Base-by-base conservation (phyloP, 37 sponge, comb jelly and placozoan species). In the Hormiphora californensis region DNA sequence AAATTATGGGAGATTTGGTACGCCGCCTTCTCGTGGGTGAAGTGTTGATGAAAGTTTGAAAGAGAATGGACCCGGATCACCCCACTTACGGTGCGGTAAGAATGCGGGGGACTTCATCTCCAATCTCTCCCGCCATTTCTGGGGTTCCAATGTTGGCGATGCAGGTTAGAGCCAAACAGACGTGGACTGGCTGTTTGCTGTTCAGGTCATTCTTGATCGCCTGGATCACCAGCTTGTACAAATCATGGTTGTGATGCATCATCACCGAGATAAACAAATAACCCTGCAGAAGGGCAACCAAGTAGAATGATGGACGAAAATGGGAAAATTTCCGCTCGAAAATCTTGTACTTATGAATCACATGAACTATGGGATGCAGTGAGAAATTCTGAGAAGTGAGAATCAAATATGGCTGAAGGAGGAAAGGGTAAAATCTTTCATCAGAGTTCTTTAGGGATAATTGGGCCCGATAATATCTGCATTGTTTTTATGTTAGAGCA, bases 211-310 rank as follows among this genome's bases (percentile, higher is more conserved):
- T 88, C 12, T 91, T 78, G 54, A 96, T 96, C 7, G 93, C 85
- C 63, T 94, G 94, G 88, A 94, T 90, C 49, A 96, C 92, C 12
- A 94, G 89, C n/a, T 90, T 93, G 81, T 87, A 87, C 61, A 96
- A 86, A n/a, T 96, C 97, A 46, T 91, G 89, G 28, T 49, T 53
- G 31, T 88, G 90, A 17, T 90, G 89, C 22, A 94, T 90, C 59
- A 96, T 54, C 38, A 96, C 97, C 22, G 93, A 90, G 22, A 96
- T 92, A 89, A 96, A 96, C 36, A 96, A 89, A 55, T 96, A 96
- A 54, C 97, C 97, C 95, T 94, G 87, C 9, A 8, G 28, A 85
- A 17, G 32, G 3, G 8, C 12, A 33, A 33, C 34, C 19, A 34
- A 5, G 37, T 19, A 27, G 12, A 28, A 73, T 9, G 27, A 73